Base-by-base conservation (phyloP, 2,888 invertebrate genomes). In the Lamproptera curius region DNA sequence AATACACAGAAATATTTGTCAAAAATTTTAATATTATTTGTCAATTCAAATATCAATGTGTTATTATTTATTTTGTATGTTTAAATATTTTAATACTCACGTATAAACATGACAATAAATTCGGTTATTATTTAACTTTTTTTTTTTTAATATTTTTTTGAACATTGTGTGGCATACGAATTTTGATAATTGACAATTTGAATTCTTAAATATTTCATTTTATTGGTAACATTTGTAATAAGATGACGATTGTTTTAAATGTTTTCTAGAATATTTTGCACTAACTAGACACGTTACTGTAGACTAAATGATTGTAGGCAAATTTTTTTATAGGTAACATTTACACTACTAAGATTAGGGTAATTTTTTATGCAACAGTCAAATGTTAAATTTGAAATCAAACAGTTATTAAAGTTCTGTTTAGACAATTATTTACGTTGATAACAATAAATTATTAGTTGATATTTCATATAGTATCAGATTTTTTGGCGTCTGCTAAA, bases 291-390 rank as follows among this genome's bases (percentile, higher is more conserved):
- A 9, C 33, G 5, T 20, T 41, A 35, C 26, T 46, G 28, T 42
- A 39, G 34, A 37, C 42, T 39, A 37, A 42, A 47, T 6, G 8
- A 16, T 44, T 8, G 34, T 50, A 50, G 28, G 43, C 31, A 20
- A 50, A 50, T 45, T 53, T 44, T 46, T 42, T 45, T 42, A 48
- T 47, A 52, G 50, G 37, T 46, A 50, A 52, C 51, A 57, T 55
- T 46, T 54, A 62, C 51, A 51, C 43, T 53, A 53, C 46, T 60
- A 62, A 52, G 44, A 48, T 49, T 56, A 62, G 58, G 54, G 11
- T 54, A 54, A 57, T 57, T 54, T 62, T 54, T 44, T 53, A 55
- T 58, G 53, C 54, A 58, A 58, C 47, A 53, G 31, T 36, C 53
- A 41, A 52, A 43, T 41, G 44, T n/a, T 23, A 28, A 33, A 36